These are phyloP conservation scores for Reticulitermes speratus DNA, from an alignment of 1,140 invertebrate genomes.

Conservation along the genomic window DNA sequence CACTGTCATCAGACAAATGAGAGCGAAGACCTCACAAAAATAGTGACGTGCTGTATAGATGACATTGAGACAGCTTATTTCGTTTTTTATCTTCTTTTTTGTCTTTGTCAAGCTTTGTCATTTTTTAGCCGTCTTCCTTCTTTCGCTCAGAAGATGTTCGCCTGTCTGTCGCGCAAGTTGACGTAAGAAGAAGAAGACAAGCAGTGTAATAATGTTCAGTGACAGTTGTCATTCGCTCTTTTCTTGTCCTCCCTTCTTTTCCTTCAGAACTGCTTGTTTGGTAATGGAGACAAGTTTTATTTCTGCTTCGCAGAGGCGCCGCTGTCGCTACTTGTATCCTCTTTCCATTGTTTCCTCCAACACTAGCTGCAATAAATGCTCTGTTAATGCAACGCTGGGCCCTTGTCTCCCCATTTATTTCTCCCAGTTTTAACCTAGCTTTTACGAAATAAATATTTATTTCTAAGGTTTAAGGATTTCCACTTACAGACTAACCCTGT, in stretches of 20 bases:
- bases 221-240: constrained; percentile 34
- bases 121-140: constrained; percentile 26
- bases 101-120: constrained; percentile 35
- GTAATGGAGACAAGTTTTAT: constrained; percentile 35
- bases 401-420: too few species aligned
- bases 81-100: constrained; percentile 29
- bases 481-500: too few species aligned
- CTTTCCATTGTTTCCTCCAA: constrained; percentile 23
- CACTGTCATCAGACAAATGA: constrained; percentile 35
- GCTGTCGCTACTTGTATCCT: constrained; percentile 13
- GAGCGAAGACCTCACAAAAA: constrained; percentile 27
- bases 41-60: constrained; percentile 10
- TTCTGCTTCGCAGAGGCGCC: constrained; percentile 20
- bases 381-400: not conserved
- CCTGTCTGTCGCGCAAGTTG: constrained; percentile 33
- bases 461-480: too few species aligned
- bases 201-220: constrained; percentile 36
- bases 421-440: too few species aligned
- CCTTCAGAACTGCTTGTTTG: constrained; percentile 24
- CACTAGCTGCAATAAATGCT: not conserved
- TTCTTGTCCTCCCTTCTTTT: constrained; percentile 27
- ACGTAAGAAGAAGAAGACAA: constrained; percentile 34
- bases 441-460: too few species aligned
- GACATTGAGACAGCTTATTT: constrained; percentile 35
- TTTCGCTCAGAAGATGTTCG: constrained; percentile 31